Evolutionary conservation across 2,797 vertebrate species (phyloP).

Genomic region (Diglossa cyanea): DNA sequence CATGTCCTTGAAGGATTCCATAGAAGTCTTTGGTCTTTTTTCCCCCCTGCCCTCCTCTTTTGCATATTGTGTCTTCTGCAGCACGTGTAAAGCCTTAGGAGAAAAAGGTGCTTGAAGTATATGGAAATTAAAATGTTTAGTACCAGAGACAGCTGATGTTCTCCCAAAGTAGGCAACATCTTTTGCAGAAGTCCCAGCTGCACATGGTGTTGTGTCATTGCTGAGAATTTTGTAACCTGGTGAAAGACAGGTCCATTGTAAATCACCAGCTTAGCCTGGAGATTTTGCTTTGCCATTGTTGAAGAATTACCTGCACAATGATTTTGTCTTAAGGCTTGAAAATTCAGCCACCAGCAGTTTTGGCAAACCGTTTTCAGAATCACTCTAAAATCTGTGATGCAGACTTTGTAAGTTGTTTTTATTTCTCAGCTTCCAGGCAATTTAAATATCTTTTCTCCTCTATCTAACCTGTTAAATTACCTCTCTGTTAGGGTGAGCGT

Average conservation of each 20-base stretch:
- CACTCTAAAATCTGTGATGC: background rate
- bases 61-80: background rate
- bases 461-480: slow-evolving; percentile 50
- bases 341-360: background rate
- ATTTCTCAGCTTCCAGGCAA: slow-evolving; percentile 16
- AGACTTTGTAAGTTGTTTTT: background rate
- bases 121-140: background rate
- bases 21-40: background rate
- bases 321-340: background rate
- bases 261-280: background rate
- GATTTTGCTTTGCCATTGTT: background rate
- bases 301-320: background rate
- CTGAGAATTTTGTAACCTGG: background rate
- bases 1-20: background rate
- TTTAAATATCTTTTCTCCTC: slow-evolving; percentile 38
- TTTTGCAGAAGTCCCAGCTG: background rate
- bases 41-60: accelerated
- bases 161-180: background rate
- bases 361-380: background rate
- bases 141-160: background rate
- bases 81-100: background rate
- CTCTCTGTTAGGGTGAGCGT: background rate
- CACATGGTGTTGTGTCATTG: accelerated
- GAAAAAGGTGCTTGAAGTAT: background rate
- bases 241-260: background rate